These are phyloP conservation scores for Idaea dimidiata DNA, from an alignment of 2,888 invertebrate species.

Conservation along the genomic window DNA sequence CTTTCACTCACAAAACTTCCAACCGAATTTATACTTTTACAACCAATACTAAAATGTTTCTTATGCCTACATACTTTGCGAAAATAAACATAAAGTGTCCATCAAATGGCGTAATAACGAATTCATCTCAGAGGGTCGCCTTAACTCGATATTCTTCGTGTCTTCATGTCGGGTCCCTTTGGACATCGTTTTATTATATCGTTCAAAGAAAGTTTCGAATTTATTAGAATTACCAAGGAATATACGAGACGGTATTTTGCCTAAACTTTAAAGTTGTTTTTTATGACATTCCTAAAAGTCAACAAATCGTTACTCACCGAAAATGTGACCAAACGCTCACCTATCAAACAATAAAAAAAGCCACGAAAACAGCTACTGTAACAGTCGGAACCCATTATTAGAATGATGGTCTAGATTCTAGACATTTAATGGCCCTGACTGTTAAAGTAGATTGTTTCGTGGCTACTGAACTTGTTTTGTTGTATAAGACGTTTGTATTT, in stretches of 20 bases:
- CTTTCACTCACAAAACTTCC: background rate
- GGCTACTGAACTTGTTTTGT: too few species aligned
- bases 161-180: background rate
- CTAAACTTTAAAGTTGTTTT: background rate
- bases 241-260: background rate
- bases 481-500: too few species aligned
- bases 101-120: slow-evolving; percentile 6
- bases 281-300: too few species aligned
- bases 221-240: background rate
- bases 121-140: slow-evolving; percentile 5
- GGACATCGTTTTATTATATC: slow-evolving; percentile 9
- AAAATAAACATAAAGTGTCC: slow-evolving; percentile 6
- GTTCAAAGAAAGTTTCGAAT: background rate
- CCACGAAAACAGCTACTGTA: too few species aligned
- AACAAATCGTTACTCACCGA: too few species aligned
- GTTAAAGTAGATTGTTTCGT: too few species aligned
- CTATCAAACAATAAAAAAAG: too few species aligned
- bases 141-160: slow-evolving; percentile 6
- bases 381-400: too few species aligned
- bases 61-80: background rate
- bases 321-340: too few species aligned
- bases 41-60: background rate
- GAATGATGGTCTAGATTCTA: too few species aligned
- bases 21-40: background rate
- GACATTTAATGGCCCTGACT: too few species aligned